These are phyloP conservation scores for Rhabdophis nuchalis DNA, from an alignment of 2,797 vertebrate genomes.

Conservation along the genomic window DNA sequence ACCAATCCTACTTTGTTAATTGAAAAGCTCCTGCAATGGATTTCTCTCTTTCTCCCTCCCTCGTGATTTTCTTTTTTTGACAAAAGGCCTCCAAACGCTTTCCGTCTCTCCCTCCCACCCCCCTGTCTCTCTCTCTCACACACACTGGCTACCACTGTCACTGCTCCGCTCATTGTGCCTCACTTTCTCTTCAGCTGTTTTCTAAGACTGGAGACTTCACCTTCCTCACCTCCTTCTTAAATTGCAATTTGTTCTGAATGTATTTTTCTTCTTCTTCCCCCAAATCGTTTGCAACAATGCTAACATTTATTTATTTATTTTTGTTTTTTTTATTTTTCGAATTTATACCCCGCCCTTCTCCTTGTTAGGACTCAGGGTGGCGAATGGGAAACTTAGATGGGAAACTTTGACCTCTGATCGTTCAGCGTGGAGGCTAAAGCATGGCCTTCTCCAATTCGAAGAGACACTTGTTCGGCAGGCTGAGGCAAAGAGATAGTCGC, in stretches of 20 bases:
- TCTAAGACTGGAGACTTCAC: background rate
- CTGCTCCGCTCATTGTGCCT: background rate
- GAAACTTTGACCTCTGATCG: too few species aligned
- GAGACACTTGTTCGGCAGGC: too few species aligned
- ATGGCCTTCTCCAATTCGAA: too few species aligned
- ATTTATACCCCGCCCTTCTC: too few species aligned
- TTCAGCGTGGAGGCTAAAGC: too few species aligned
- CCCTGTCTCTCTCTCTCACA: background rate
- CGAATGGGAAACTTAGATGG: too few species aligned
- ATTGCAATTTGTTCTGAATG: background rate
- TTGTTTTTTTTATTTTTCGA: too few species aligned
- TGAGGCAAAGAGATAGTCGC: too few species aligned
- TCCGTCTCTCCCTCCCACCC: background rate
- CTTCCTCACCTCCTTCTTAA: background rate
- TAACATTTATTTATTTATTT: too few species aligned
- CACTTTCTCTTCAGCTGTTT: background rate
- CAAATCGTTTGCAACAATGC: background rate
- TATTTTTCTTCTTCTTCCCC: background rate
- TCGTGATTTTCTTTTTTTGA: constrained; percentile 61
- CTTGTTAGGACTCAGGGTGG: too few species aligned
- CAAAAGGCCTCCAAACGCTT: constrained; percentile 65
- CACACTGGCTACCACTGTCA: background rate
- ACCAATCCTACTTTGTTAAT: constrained; percentile 82
- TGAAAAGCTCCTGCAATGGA: constrained; percentile 74
- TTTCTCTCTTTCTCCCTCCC: constrained; percentile 38